Percentiles rank a stretch among this genome's conserved stretches.
These are phyloP conservation scores for Pelvicachromis taeniatus DNA, from an alignment of 2,113 vertebrate genomes.

Conservation along the genomic window DNA sequence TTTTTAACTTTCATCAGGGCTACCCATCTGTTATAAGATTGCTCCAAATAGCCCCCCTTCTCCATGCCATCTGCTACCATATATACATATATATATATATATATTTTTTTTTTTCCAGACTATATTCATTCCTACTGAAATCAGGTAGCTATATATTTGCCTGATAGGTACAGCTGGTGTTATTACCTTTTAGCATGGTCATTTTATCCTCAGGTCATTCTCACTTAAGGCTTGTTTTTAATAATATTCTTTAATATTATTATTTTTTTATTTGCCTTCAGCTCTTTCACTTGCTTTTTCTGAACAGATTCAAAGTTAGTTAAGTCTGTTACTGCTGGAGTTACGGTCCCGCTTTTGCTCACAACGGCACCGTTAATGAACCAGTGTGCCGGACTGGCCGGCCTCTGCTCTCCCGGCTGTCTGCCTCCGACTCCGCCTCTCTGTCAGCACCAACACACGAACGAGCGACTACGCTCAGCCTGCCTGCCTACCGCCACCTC, in stretches of 20 bases:
- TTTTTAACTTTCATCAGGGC: constrained; percentile 32
- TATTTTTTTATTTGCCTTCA: too few relatives aligned
- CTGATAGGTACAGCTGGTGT: background rate
- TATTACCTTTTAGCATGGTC: background rate
- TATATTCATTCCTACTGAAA: background rate
- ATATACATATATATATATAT: background rate
- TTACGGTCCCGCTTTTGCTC: background rate
- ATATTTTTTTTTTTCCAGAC: background rate
- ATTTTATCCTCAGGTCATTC: background rate
- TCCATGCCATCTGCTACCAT: constrained; percentile 16
- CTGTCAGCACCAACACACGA: constrained; percentile 43
- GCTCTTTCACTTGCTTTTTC: background rate
- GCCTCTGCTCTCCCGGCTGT: constrained; percentile 51
- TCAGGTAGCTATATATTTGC: background rate
- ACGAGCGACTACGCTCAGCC: constrained; percentile 23
- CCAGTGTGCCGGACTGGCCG: constrained; percentile 3
- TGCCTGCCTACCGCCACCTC: constrained; percentile 28
- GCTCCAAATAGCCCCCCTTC: constrained; percentile 1
- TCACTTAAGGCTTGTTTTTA: background rate
- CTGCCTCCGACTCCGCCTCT: constrained; percentile 66
- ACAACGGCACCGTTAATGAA: background rate
- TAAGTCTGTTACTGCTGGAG: background rate
- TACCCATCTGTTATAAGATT: constrained; percentile 31
- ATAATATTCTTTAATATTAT: background rate
- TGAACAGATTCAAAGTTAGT: background rate